phyloP scores from a whole-genome alignment of 2,888 invertebrate genomes.

The Drosophila lacicola region DNA sequence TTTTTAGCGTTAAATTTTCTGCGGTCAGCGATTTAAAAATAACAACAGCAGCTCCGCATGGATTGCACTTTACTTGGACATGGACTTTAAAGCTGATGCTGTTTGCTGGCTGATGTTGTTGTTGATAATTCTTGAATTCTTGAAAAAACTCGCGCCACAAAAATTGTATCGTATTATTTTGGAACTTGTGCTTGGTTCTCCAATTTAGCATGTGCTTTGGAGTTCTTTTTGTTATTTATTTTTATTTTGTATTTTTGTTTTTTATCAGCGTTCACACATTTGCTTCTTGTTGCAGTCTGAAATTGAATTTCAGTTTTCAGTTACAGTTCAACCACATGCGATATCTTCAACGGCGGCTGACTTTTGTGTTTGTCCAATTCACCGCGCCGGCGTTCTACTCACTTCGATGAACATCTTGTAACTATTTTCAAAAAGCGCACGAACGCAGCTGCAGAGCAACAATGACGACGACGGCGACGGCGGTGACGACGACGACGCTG shows the following conservation, averaged over 20 bases:
- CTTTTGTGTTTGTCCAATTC: conserved; percentile 63
- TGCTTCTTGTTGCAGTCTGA: conserved; percentile 33
- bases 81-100: conserved; percentile 44
- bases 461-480: conserved; percentile 28
- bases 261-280: conserved; percentile 20
- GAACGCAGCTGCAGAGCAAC: conserved; percentile 81
- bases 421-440: conserved; percentile 84
- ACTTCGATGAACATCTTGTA: conserved; percentile 84
- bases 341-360: conserved; percentile 51
- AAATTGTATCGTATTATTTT: conserved; percentile 25
- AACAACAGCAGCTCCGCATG: conserved; percentile 65
- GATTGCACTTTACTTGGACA: conserved; percentile 53
- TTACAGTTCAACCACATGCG: conserved; percentile 45
- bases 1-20: conserved; percentile 69
- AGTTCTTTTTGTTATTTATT: conserved; percentile 16
- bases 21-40: conserved; percentile 78
- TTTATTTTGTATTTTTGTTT: conserved; percentile 15
- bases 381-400: conserved; percentile 83
- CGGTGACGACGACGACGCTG: conserved; percentile 48
- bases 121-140: conserved; percentile 17
- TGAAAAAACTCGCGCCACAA: conserved; percentile 41
- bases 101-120: conserved; percentile 1
- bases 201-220: conserved; percentile 16
- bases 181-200: conserved; percentile 29
- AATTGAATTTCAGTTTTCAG: conserved; percentile 40